A percentile compares a stretch with the other conserved stretches of the same genome.
These are phyloP conservation scores for Miniopterus natalensis DNA, from an alignment of 2,113 vertebrate species.

Conservation along the genomic window DNA sequence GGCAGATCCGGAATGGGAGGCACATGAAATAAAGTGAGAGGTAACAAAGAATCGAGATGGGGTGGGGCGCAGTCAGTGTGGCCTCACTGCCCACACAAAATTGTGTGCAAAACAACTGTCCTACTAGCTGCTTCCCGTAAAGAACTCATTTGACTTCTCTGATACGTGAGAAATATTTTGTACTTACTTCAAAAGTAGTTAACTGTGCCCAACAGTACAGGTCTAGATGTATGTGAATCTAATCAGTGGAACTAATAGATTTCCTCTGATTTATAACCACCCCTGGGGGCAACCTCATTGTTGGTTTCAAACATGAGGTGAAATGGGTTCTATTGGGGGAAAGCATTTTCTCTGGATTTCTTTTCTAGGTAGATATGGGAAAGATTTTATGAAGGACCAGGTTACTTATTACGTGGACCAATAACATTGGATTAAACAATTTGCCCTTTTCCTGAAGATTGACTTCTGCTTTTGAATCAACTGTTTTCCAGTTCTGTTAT, in stretches of 20 bases:
- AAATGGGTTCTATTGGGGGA: neutral
- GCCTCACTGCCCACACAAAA: no score
- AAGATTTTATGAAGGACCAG: neutral
- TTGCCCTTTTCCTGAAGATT: neutral
- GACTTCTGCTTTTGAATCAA: neutral
- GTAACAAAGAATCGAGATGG: rapidly evolving
- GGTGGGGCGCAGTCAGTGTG: neutral
- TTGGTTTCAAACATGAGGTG: neutral
- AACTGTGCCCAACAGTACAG: neutral
- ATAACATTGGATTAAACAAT: neutral
- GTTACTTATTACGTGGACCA: neutral
- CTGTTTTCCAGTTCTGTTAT: neutral
- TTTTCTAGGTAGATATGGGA: neutral
- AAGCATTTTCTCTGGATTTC: neutral
- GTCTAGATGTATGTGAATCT: neutral
- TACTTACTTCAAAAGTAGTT: neutral
- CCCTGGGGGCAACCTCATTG: rapidly evolving
- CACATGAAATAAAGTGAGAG: rapidly evolving
- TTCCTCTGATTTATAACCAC: neutral
- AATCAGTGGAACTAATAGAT: neutral
- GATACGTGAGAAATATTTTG: neutral
- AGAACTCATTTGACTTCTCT: neutral
- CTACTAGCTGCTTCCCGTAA: neutral
- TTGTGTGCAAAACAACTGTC: neutral
- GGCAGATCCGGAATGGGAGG: rapidly evolving